Conservation (phyloP, 2,113 vertebrate species). For the Psammodynastes pulverulentus region DNA sequence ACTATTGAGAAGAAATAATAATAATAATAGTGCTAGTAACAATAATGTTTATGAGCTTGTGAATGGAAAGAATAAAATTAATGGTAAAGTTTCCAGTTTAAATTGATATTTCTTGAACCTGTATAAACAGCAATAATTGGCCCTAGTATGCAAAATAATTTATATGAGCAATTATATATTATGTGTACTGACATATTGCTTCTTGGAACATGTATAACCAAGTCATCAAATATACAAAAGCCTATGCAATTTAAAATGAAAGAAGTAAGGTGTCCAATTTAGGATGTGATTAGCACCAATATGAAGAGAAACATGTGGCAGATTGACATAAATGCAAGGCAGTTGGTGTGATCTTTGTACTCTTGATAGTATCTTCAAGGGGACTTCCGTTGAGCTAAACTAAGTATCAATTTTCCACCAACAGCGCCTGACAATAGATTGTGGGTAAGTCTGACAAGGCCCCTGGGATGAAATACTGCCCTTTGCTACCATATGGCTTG, state of each 20-base stretch:
- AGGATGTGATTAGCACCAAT: not conserved
- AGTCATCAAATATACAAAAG: not conserved
- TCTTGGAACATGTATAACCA: not conserved
- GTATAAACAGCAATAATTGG: not conserved
- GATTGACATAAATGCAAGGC: conserved; percentile 33
- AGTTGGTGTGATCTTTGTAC: conserved; percentile 37
- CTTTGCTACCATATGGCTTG: conserved; percentile 69
- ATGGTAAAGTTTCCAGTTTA: not conserved
- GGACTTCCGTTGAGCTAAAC: conserved; percentile 61
- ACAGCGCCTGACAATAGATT: conserved; percentile 72
- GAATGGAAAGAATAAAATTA: not conserved
- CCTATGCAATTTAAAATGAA: not conserved
- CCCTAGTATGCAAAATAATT: not conserved
- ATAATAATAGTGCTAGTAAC: not conserved
- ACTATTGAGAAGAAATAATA: not conserved
- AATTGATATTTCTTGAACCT: not conserved
- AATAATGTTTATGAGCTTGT: not conserved
- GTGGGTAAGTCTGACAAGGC: conserved; percentile 70
- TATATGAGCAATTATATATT: not conserved
- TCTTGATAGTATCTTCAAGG: conserved; percentile 59
- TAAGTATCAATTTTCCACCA: conserved; percentile 73
- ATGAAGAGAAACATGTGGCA: conserved; percentile 23
- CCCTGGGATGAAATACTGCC: conserved; percentile 62
- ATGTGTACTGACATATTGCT: rapidly evolving
- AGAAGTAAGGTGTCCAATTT: not conserved